Evolutionary conservation across 2,888 invertebrate species (phyloP).

Genomic region (Megastigmus dorsalis): DNA sequence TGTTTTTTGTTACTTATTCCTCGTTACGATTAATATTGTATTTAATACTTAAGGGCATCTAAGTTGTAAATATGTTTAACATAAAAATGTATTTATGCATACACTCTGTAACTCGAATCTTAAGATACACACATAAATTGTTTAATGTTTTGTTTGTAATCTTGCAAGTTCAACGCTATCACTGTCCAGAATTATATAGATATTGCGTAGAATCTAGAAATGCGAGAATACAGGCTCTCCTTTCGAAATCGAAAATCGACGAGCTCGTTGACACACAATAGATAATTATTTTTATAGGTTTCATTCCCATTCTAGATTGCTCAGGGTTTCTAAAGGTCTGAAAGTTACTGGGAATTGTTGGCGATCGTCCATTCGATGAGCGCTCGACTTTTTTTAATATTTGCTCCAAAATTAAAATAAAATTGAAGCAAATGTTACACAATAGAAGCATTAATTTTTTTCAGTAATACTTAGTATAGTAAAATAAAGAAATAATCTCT

Average conservation of each 20-base stretch:
- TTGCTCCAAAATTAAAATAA: no score
- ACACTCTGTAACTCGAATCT: constrained; percentile 6
- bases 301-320: constrained; percentile 58
- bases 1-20: no score
- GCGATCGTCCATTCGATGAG: constrained; percentile 3
- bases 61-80: constrained; percentile 31
- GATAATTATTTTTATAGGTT: constrained; percentile 42
- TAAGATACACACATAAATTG: background rate
- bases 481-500: no score
- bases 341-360: constrained; percentile 40
- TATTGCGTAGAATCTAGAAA: no score
- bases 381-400: constrained; percentile 1
- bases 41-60: background rate
- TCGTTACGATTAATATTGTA: background rate
- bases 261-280: constrained; percentile 5
- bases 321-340: constrained; percentile 61
- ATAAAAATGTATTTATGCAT: background rate
- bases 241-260: constrained; percentile 27
- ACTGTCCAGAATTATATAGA: no score
- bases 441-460: no score
- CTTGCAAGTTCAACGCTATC: no score
- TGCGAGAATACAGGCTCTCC: background rate
- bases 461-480: no score
- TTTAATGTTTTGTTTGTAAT: background rate
- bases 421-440: no score